phyloP scores from a whole-genome alignment of 2,797 vertebrate species.

The Cirrhinus mrigala region DNA sequence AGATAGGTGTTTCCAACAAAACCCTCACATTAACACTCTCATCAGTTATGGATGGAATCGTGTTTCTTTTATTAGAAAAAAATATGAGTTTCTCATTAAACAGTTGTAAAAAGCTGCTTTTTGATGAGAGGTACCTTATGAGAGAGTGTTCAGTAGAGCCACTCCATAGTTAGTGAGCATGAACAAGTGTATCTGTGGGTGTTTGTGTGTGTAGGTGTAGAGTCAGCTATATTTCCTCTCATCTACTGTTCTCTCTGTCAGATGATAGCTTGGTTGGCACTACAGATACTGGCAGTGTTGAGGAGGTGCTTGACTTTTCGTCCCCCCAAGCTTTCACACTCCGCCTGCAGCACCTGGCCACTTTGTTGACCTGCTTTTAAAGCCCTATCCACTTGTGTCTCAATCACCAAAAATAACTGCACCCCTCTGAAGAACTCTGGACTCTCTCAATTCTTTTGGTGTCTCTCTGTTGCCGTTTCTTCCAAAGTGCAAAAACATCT shows the following conservation, averaged over 20 bases:
- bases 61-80: not conserved
- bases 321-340: slow-evolving; percentile 71
- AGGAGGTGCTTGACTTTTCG: slow-evolving; percentile 69
- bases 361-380: slow-evolving; percentile 80
- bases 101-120: slow-evolving; percentile 54
- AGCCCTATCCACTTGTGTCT: slow-evolving; percentile 77
- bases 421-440: slow-evolving; percentile 74
- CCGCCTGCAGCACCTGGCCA: slow-evolving; percentile 76
- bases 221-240: slow-evolving; percentile 42
- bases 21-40: not conserved
- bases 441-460: slow-evolving; percentile 18
- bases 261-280: slow-evolving; percentile 62
- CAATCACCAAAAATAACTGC: slow-evolving; percentile 85
- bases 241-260: slow-evolving; percentile 58
- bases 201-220: slow-evolving; percentile 46
- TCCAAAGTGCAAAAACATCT: not conserved
- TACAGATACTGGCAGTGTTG: slow-evolving; percentile 63
- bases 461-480: not conserved
- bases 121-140: slow-evolving; percentile 53
- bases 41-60: not conserved
- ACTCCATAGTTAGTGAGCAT: slow-evolving; percentile 38
- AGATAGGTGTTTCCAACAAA: not conserved
- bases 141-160: slow-evolving; percentile 48
- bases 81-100: slow-evolving; percentile 23
- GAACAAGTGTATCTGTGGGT: slow-evolving; percentile 37